Conservation (phyloP, 2,113 vertebrate species). For the Trematocara variabile region DNA sequence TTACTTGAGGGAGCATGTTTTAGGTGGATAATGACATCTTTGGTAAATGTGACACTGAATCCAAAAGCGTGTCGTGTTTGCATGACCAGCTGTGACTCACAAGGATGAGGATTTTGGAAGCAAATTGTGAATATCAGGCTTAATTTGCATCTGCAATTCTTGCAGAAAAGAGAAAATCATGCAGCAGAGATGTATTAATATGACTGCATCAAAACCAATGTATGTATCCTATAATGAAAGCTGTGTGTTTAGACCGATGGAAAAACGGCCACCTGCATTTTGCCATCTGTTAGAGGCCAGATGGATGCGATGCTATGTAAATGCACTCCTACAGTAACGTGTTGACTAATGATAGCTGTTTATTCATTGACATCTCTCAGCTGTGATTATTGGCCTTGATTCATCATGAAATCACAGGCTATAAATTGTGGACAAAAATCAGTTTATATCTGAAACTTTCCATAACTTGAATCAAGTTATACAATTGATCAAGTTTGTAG, state of each 20-base stretch:
- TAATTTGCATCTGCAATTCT: background rate
- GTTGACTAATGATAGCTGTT: background rate
- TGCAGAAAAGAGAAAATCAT: background rate
- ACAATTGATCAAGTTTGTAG: background rate
- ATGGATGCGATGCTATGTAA: background rate
- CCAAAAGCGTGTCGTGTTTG: background rate
- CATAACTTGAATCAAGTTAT: background rate
- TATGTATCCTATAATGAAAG: background rate
- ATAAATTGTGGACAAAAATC: background rate
- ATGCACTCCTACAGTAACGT: background rate
- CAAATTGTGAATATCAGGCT: background rate
- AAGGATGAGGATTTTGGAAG: background rate
- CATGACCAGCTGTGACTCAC: background rate
- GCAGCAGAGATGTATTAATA: rapidly evolving
- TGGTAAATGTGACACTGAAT: background rate
- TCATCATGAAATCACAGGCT: background rate
- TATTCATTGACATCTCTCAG: background rate
- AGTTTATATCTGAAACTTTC: background rate
- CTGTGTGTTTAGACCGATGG: background rate
- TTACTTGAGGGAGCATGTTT: background rate
- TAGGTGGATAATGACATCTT: background rate
- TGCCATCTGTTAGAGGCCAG: background rate
- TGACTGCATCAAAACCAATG: background rate
- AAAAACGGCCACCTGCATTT: background rate
- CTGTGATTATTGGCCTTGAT: background rate